A percentile compares a stretch with the other conserved stretches of the same genome.
Conservation (phyloP, 1,140 invertebrate genomes). For the Eumeta japonica region DNA sequence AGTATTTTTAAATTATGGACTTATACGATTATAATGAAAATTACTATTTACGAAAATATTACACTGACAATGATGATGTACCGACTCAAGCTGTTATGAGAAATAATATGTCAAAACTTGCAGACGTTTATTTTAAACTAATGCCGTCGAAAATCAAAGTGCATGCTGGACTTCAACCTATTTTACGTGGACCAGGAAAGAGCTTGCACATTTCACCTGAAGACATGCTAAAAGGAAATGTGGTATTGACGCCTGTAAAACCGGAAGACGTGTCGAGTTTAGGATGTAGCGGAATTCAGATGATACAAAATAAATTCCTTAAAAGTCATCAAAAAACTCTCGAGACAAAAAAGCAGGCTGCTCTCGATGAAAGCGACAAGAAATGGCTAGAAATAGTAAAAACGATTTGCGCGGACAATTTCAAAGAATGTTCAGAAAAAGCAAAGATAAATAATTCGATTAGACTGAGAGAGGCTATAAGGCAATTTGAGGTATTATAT, state of each 20-base stretch:
- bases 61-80: constrained; percentile 27
- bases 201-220: constrained; percentile 38
- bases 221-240: constrained; percentile 26
- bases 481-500: constrained; percentile 31
- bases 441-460: constrained; percentile 24
- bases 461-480: constrained; percentile 29
- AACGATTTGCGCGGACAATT: constrained; percentile 15
- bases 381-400: constrained; percentile 28
- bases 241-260: constrained; percentile 29
- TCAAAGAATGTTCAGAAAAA: constrained; percentile 18
- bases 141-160: constrained; percentile 35
- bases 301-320: constrained; percentile 22
- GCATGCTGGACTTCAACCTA: constrained; percentile 36
- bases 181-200: constrained; percentile 34
- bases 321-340: constrained; percentile 21
- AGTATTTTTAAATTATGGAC: too few species aligned
- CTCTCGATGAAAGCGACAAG: constrained; percentile 24
- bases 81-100: constrained; percentile 42
- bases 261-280: constrained; percentile 27
- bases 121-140: constrained; percentile 44
- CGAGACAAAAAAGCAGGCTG: constrained; percentile 22
- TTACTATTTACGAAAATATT: constrained; percentile 36
- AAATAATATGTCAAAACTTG: constrained; percentile 36
- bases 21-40: too few species aligned
- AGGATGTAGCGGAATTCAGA: constrained; percentile 26